Evolutionary conservation across 2,797 vertebrate genomes (phyloP).

Genomic region (Fringilla coelebs): DNA sequence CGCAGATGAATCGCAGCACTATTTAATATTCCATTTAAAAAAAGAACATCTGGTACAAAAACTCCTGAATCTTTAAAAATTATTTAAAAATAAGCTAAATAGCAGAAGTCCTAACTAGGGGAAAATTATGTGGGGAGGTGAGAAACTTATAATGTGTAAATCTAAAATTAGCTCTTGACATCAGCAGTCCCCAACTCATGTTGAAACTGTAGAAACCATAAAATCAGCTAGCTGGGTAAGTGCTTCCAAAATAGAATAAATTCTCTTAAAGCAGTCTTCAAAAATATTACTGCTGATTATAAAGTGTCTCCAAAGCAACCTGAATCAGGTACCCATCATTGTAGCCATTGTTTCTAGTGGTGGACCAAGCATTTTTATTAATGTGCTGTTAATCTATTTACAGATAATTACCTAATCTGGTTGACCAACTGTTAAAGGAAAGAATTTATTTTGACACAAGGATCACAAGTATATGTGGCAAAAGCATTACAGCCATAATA

Average conservation of each 20-base stretch:
- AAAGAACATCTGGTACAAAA: background rate
- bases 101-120: background rate
- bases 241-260: conserved; percentile 22
- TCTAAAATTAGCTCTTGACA: background rate
- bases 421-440: conserved; percentile 10
- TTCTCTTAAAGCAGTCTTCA: background rate
- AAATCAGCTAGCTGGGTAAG: background rate
- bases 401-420: background rate
- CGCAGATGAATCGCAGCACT: background rate
- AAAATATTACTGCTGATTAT: conserved; percentile 15
- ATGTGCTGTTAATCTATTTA: background rate
- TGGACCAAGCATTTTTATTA: background rate
- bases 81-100: conserved; percentile 12
- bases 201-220: background rate
- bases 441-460: background rate
- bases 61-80: background rate
- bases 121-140: background rate
- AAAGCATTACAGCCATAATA: background rate
- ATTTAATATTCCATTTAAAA: conserved; percentile 35
- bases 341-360: background rate
- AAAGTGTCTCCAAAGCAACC: background rate
- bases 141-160: background rate
- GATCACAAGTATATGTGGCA: background rate
- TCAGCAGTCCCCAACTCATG: background rate
- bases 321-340: background rate